Evolutionary conservation across 2,113 vertebrate genomes (phyloP), one percentile per base, ranked within the genome.

Genomic region (Hemiscyllium ocellatum): DNA sequence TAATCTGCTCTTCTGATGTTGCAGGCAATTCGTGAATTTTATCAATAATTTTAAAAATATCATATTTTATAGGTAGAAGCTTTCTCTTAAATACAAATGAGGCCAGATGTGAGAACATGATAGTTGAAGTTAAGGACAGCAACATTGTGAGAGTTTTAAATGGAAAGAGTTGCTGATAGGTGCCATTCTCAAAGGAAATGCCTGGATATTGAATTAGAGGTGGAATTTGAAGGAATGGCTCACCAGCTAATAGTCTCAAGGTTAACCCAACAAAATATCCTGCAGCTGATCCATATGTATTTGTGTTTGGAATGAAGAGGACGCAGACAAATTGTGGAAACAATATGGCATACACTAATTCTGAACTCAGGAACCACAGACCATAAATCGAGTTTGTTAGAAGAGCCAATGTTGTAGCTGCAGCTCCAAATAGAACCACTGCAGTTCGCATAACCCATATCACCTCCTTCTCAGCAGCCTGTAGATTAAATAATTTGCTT

Each of bases 301-400:
- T 98, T 0, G 98, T 98, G 95, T 96, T 22, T 26, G 96, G 96
- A 96, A 97, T 80, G 6, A 98, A 98, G 94, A 98, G 98, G 68
- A 98, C 96, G 2, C 98, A 98, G 95, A 98, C 98, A 94, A 98
- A 96, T 97, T 98, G 98, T 37, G 98, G 98, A 96, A 98, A 98
- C 96, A 98, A 97, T 47, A 98, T 96, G 2, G 97, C 97, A 0
- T 98, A 98, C 47, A 98, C 98, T 97, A 98, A 97, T 96, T 98
- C 98, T 20, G 98, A 97, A 0, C 98, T 98, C 89, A 98, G 97
- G n/a, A 98, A 97, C 98, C 98, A 98, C 95, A 98, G 98, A 95
- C 98, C 97, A 1, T 98, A 98, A 95, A 98, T 96, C 3, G 98
- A 98, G 96, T 95, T 97, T 96, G 98, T 98, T 95, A 97, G 96